Percentiles rank a stretch among this genome's conserved stretches.
Evolutionary conservation across 2,888 invertebrate genomes (phyloP).

Genomic region (Adela reaumurella): DNA sequence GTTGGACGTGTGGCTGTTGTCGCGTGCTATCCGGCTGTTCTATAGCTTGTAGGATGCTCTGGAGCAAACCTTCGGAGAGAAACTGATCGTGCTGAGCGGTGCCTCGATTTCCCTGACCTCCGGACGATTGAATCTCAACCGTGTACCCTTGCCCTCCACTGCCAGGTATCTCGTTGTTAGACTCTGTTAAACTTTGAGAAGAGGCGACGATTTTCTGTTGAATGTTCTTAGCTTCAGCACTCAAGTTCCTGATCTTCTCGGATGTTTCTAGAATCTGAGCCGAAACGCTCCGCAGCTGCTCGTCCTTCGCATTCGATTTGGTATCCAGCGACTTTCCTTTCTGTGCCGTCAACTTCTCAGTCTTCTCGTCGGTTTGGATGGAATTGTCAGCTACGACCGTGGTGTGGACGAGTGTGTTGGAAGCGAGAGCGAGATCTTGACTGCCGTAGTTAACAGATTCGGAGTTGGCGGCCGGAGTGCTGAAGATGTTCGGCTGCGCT

Average conservation of each 20-base stretch:
- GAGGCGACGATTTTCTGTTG: conserved; percentile 36
- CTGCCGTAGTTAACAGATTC: conserved; percentile 26
- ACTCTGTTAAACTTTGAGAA: conserved; percentile 26
- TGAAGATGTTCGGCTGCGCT: conserved; percentile 25
- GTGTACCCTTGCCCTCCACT: conserved; percentile 65
- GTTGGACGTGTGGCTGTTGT: conserved; percentile 7
- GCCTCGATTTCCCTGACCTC: conserved; percentile 36
- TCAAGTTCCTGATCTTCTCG: conserved; percentile 34
- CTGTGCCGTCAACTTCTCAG: conserved; percentile 18
- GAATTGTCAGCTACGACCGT: conserved; percentile 23
- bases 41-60: conserved; percentile 78
- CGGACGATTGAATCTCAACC: conserved; percentile 72
- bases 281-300: conserved; percentile 25
- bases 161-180: conserved; percentile 33
- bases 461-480: conserved; percentile 23
- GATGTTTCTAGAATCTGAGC: conserved; percentile 42
- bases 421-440: conserved; percentile 29
- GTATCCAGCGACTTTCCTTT: conserved; percentile 29
- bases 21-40: conserved; percentile 59
- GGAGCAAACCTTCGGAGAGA: conserved; percentile 72
- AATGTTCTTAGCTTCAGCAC: conserved; percentile 35
- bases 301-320: conserved; percentile 22
- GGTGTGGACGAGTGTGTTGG: conserved; percentile 31
- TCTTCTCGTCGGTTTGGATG: conserved; percentile 21
- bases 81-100: conserved; percentile 69